These are phyloP conservation scores for Hydroisotoma schaefferi DNA, from an alignment of 2,888 invertebrate species.

Conservation along the genomic window DNA sequence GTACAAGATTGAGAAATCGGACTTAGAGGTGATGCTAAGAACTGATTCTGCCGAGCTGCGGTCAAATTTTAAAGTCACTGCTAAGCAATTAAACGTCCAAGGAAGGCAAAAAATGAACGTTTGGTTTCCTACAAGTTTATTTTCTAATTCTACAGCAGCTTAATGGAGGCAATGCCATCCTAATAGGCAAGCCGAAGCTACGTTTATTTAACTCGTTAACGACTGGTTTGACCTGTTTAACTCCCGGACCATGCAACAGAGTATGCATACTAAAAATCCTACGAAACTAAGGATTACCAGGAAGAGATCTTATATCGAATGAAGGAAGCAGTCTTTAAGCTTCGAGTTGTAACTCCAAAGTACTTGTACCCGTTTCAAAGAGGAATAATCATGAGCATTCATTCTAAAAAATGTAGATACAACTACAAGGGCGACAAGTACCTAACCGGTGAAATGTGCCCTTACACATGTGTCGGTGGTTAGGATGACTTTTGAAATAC, in stretches of 20 bases:
- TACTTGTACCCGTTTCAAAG: background rate
- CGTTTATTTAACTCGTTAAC: constrained; percentile 22
- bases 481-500: too few species aligned
- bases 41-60: too few species aligned
- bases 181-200: background rate
- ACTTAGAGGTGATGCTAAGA: too few species aligned
- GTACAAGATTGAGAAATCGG: too few species aligned
- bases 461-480: too few species aligned
- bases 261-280: background rate
- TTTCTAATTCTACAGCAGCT: constrained; percentile 19
- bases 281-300: background rate
- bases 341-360: background rate
- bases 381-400: background rate
- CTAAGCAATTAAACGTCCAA: too few species aligned
- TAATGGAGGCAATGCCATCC: background rate
- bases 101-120: constrained; percentile 20
- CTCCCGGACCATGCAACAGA: background rate
- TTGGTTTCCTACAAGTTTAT: constrained; percentile 11
- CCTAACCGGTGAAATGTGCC: too few species aligned
- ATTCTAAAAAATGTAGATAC: background rate
- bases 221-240: constrained; percentile 21
- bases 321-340: background rate
- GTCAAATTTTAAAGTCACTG: too few species aligned
- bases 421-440: too few species aligned
- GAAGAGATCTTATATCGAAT: background rate